phyloP scores from a whole-genome alignment of 2,888 invertebrate species.

The Eurytoma adleriae region DNA sequence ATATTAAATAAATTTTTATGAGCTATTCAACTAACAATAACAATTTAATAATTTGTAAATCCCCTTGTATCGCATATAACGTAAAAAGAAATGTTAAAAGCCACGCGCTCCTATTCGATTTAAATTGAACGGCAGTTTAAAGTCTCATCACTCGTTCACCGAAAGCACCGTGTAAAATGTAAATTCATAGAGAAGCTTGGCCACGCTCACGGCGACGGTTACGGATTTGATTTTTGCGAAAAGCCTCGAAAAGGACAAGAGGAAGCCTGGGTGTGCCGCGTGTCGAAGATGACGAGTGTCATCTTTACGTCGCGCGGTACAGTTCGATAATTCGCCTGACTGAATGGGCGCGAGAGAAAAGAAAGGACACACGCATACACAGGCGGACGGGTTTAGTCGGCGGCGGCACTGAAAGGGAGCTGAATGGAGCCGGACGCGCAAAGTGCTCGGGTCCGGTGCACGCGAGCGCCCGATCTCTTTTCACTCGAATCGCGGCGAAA shows the following conservation, averaged over 20 bases:
- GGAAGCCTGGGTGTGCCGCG: constrained; percentile 31
- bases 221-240: constrained; percentile 15
- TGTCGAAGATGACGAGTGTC: constrained; percentile 40
- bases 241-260: constrained; percentile 35
- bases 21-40: too few relatives aligned
- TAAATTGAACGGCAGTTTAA: too few relatives aligned
- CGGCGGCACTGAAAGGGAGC: not conserved
- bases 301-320: not conserved
- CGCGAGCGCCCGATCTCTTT: constrained; percentile 20
- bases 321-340: constrained; percentile 3
- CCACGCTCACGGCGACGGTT: not conserved
- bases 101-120: too few relatives aligned
- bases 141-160: too few relatives aligned
- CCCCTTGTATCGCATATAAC: too few relatives aligned
- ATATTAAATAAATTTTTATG: too few relatives aligned
- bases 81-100: too few relatives aligned
- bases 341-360: constrained; percentile 4
- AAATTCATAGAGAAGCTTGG: too few relatives aligned
- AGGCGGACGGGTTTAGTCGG: constrained; percentile 1
- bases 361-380: not conserved
- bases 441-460: constrained; percentile 32
- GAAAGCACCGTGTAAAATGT: too few relatives aligned
- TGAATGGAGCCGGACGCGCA: constrained; percentile 23
- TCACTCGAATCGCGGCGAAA: constrained; percentile 21
- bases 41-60: too few relatives aligned